Conservation (phyloP, 2,113 vertebrate species). For the Actenoides hombroni region DNA sequence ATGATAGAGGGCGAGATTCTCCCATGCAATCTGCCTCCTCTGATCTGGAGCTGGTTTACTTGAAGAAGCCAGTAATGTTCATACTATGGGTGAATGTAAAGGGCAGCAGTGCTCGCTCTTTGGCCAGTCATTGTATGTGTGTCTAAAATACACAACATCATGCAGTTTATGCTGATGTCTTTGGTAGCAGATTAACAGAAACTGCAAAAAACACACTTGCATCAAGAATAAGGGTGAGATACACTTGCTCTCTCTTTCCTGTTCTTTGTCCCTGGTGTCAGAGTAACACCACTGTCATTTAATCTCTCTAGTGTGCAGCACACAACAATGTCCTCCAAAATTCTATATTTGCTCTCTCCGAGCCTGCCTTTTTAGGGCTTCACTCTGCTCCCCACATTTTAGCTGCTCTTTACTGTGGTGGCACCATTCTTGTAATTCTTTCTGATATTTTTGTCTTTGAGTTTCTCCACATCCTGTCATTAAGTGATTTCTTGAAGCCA, state of each 20-base stretch:
- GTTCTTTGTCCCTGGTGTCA: background rate
- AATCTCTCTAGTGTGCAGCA: background rate
- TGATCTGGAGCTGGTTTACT: background rate
- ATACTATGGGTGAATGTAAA: background rate
- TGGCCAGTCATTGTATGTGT: rapidly evolving
- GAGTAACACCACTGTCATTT: background rate
- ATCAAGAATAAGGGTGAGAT: background rate
- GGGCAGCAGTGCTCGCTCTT: background rate
- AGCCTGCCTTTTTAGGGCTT: slow-evolving; percentile 1
- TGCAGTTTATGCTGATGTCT: background rate
- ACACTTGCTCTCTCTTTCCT: background rate
- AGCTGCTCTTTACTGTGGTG: background rate
- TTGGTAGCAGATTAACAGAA: background rate
- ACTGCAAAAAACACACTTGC: background rate
- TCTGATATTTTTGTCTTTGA: slow-evolving; percentile 60
- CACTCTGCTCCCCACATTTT: background rate
- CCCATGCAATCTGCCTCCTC: background rate
- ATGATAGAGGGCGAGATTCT: background rate
- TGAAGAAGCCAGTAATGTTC: background rate
- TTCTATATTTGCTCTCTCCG: background rate
- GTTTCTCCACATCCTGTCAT: slow-evolving; percentile 59
- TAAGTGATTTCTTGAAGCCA: slow-evolving; percentile 45
- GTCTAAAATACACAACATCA: background rate
- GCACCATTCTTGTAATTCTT: slow-evolving; percentile 37
- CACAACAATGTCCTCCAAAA: background rate